Evolutionary conservation across 2,888 invertebrate genomes (phyloP), one percentile per base, ranked within the genome.

Genomic region (Agriopis marginaria): DNA sequence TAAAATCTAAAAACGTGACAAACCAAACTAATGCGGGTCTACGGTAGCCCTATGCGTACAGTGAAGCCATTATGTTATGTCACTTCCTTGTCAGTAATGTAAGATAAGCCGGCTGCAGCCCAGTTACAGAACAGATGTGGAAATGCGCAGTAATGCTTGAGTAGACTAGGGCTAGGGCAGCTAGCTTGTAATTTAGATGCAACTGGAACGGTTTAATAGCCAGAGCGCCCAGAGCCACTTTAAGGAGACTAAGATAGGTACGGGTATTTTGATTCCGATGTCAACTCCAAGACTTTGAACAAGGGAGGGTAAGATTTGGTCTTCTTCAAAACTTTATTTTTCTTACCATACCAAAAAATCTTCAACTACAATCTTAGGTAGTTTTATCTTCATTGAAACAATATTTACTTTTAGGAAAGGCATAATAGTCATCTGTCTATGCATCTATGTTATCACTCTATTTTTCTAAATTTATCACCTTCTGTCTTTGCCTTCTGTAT

Each of bases 41-140:
- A 49, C 4, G n/a, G 12, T 12, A 51, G 51, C 23, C 23, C 11
- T 51, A 12, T n/a, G 5, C 51, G 17, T 50, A 32, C 56, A 64
- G 81, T 78, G 79, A 85, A 81, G 76, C 82, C 78, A 77, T 84
- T 84, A 82, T 82, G 80, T 84, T 84, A 82, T 82, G 80, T 77
- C 78, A 79, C 76, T 82, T 83, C 84, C 80, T 83, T 61, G 70
- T 67, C 66, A 39, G 65, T 69, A 65, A 62, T 59, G 70, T 59
- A 47, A 70, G 72, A 74, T 76, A 69, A 74, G 61, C 68, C 50
- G 54, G 58, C 59, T 65, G 71, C 66, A 71, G 64, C 71, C 65
- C 67, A 67, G 68, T 69, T 70, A 53, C 53, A 45, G 49, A 32
- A 66, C 70, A 66, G 59, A 51, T 56, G 61, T 55, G 42, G 59